These are phyloP conservation scores for Datnioides undecimradiatus DNA, from an alignment of 2,113 vertebrate species.

Conservation along the genomic window DNA sequence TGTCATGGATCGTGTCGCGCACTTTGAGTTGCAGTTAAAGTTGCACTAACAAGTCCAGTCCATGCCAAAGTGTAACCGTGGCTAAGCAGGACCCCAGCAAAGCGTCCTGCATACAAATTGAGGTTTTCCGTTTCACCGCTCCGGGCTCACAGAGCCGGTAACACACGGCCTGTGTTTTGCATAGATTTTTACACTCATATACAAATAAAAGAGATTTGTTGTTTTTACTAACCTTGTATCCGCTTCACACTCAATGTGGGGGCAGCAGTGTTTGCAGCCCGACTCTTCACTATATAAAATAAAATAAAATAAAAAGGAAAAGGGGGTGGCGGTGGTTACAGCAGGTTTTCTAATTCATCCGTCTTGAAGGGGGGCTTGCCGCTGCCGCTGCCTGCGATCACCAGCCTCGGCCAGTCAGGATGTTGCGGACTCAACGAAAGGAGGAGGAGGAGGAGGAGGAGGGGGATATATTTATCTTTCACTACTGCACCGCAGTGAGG, in stretches of 20 bases:
- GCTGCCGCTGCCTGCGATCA: slow-evolving; percentile 75
- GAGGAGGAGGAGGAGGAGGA: slow-evolving; percentile 56
- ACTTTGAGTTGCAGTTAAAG: slow-evolving; percentile 58
- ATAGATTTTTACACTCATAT: slow-evolving; percentile 1
- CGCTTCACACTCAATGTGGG: slow-evolving; percentile 63
- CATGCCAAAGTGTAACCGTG: slow-evolving; percentile 60
- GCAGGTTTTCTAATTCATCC: slow-evolving; percentile 80
- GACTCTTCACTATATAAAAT: slow-evolving; percentile 54
- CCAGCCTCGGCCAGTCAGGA: slow-evolving; percentile 79
- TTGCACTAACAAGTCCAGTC: slow-evolving; percentile 51
- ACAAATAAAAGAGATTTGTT: slow-evolving; percentile 41
- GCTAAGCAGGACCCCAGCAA: slow-evolving; percentile 51
- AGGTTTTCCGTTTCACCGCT: slow-evolving; percentile 17
- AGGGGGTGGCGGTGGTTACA: slow-evolving; percentile 33
- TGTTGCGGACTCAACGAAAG: slow-evolving; percentile 77
- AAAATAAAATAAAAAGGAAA: slow-evolving; percentile 17
- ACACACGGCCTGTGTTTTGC: background rate
- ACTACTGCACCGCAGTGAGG: slow-evolving; percentile 78
- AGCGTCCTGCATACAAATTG: slow-evolving; percentile 72
- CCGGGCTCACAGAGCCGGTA: slow-evolving; percentile 8
- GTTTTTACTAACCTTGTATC: slow-evolving; percentile 82
- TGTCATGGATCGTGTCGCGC: slow-evolving; percentile 3
- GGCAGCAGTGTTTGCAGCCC: slow-evolving; percentile 51
- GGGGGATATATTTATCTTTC: slow-evolving; percentile 84
- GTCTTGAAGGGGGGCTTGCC: slow-evolving; percentile 74